Evolutionary conservation across 2,797 vertebrate species (phyloP).

Genomic region (Coendou prehensilis): DNA sequence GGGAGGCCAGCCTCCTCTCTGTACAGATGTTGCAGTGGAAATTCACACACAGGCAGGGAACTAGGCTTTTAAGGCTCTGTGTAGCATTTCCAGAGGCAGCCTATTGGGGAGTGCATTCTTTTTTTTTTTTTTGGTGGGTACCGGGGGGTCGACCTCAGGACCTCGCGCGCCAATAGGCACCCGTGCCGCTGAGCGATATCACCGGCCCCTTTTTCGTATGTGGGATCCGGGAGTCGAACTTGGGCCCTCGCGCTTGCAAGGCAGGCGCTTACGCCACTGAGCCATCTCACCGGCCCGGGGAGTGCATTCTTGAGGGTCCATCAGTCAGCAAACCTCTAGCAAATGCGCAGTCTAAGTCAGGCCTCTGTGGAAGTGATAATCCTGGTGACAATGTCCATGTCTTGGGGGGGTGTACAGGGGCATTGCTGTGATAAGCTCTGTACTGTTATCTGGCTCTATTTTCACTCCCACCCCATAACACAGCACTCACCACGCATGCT

Average conservation of each 20-base stretch:
- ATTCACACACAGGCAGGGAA: not conserved
- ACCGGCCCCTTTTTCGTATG: too few species aligned
- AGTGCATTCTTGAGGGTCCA: not conserved
- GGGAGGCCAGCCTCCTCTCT: not conserved
- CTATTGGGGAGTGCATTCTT: not conserved
- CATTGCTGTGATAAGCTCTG: not conserved
- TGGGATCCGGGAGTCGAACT: too few species aligned
- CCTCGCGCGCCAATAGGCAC: too few species aligned
- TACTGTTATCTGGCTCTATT: not conserved
- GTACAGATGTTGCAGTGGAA: not conserved
- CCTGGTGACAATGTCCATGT: not conserved
- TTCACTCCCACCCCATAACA: not conserved
- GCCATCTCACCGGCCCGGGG: too few species aligned
- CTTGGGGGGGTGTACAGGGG: not conserved
- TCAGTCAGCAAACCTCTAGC: not conserved
- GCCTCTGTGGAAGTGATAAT: not conserved
- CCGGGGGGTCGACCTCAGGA: too few species aligned
- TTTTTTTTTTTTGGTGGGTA: too few species aligned
- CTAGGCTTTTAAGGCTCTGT: not conserved
- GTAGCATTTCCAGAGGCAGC: conserved; percentile 9
- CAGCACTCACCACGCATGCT: not conserved
- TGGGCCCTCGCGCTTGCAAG: too few species aligned
- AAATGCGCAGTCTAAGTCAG: not conserved
- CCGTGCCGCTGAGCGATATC: too few species aligned
- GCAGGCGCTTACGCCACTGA: too few species aligned